A percentile compares a stretch with the other conserved stretches of the same genome.
Conservation (phyloP, 2,888 invertebrate genomes). For the Tolmerus cingulatus region DNA sequence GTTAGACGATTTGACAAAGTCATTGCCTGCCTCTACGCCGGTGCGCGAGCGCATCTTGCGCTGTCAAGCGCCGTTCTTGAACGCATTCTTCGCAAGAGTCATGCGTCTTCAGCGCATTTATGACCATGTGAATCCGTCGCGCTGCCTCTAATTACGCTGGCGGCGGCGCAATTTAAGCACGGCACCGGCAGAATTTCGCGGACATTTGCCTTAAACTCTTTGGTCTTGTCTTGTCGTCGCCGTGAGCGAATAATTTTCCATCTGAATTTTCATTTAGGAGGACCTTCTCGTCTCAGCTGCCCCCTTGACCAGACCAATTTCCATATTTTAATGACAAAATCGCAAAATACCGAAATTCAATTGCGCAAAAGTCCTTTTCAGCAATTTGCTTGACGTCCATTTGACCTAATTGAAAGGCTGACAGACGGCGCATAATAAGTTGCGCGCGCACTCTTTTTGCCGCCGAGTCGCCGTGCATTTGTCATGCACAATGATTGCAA, state of each 20-base stretch:
- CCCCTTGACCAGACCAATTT: background rate
- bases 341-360: background rate
- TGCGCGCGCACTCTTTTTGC: background rate
- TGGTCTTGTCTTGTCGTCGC: background rate
- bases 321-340: slow-evolving; percentile 20
- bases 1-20: slow-evolving; percentile 36
- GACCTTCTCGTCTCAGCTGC: background rate
- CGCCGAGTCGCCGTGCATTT: background rate
- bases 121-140: slow-evolving; percentile 21
- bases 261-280: background rate
- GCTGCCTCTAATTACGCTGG: slow-evolving; percentile 8
- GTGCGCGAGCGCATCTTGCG: background rate
- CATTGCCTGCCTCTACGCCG: background rate
- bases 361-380: background rate
- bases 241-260: background rate
- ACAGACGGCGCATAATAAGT: background rate
- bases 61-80: slow-evolving; percentile 32
- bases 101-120: background rate
- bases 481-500: slow-evolving; percentile 26
- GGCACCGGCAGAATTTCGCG: background rate
- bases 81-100: slow-evolving; percentile 25
- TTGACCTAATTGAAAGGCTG: slow-evolving; percentile 22
- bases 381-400: background rate
- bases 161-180: background rate
- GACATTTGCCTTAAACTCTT: background rate